A percentile compares a stretch with the other conserved stretches of the same genome.
These are phyloP conservation scores for Sthenelais limicola DNA, from an alignment of 2,888 invertebrate genomes.

Conservation along the genomic window DNA sequence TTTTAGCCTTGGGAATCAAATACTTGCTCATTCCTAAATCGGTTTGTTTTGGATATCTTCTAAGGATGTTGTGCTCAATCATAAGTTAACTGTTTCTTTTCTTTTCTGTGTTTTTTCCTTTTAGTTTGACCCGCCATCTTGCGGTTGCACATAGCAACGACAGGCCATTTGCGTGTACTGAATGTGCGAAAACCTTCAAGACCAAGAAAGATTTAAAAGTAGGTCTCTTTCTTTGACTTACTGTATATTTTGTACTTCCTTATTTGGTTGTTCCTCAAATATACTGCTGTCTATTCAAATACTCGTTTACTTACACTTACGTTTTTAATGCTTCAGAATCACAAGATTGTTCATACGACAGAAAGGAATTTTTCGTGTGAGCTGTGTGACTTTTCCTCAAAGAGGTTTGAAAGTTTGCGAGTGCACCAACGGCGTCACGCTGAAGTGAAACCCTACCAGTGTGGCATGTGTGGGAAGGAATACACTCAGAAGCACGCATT, in stretches of 20 bases:
- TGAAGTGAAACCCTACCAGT: slow-evolving; percentile 49
- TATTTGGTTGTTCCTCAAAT: too few relatives aligned
- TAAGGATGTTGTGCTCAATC: too few relatives aligned
- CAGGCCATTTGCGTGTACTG: slow-evolving; percentile 47
- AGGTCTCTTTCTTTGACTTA: too few relatives aligned
- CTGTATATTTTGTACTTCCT: too few relatives aligned
- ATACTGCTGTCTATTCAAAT: background rate
- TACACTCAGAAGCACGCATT: slow-evolving; percentile 53
- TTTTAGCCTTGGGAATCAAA: background rate
- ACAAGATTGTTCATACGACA: slow-evolving; percentile 45
- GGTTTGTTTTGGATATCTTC: background rate
- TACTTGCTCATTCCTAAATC: background rate
- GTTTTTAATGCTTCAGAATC: slow-evolving; percentile 44
- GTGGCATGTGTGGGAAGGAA: slow-evolving; percentile 49
- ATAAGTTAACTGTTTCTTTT: too few relatives aligned
- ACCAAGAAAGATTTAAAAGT: slow-evolving; percentile 51
- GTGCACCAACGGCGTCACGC: slow-evolving; percentile 51
- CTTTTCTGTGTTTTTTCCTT: slow-evolving; percentile 11
- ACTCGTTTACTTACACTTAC: background rate
- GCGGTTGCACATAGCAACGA: slow-evolving; percentile 48
- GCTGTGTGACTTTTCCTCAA: slow-evolving; percentile 48
- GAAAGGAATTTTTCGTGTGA: slow-evolving; percentile 45
- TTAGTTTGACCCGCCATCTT: slow-evolving; percentile 47
- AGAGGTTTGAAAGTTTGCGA: slow-evolving; percentile 48
- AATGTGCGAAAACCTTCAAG: slow-evolving; percentile 49